phyloP scores from a whole-genome alignment of 2,888 invertebrate genomes.

The Conops quadrifasciatus region DNA sequence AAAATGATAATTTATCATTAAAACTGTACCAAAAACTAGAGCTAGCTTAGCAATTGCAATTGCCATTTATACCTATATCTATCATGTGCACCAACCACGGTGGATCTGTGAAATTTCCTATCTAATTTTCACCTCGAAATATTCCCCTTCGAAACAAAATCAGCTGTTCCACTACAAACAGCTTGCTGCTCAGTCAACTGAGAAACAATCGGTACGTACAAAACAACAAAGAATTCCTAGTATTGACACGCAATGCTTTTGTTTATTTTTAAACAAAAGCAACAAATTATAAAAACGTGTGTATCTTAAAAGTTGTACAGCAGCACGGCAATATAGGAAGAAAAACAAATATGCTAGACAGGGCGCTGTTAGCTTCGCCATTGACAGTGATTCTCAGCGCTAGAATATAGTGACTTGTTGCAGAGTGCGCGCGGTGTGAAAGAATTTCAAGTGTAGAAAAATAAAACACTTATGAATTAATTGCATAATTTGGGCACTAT shows the following conservation, averaged over 20 bases:
- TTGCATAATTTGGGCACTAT: slow-evolving; percentile 8
- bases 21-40: no score
- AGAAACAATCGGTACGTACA: background rate
- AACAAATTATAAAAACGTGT: slow-evolving; percentile 15
- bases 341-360: background rate
- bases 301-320: background rate
- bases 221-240: slow-evolving; percentile 22
- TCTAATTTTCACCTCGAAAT: background rate
- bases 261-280: slow-evolving; percentile 29
- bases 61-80: background rate
- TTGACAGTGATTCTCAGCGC: slow-evolving; percentile 27
- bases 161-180: slow-evolving; percentile 22
- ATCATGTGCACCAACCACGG: background rate
- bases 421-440: background rate
- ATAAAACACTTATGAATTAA: background rate
- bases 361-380: slow-evolving; percentile 14
- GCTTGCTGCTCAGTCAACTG: slow-evolving; percentile 15
- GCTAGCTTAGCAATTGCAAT: no score
- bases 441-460: slow-evolving; percentile 10
- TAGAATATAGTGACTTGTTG: background rate
- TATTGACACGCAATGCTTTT: slow-evolving; percentile 20
- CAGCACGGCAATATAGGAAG: background rate
- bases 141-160: slow-evolving; percentile 7
- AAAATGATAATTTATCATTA: no score
- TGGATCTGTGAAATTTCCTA: background rate